Conservation (phyloP, 2,797 vertebrate species). For the Helarctos malayanus region DNA sequence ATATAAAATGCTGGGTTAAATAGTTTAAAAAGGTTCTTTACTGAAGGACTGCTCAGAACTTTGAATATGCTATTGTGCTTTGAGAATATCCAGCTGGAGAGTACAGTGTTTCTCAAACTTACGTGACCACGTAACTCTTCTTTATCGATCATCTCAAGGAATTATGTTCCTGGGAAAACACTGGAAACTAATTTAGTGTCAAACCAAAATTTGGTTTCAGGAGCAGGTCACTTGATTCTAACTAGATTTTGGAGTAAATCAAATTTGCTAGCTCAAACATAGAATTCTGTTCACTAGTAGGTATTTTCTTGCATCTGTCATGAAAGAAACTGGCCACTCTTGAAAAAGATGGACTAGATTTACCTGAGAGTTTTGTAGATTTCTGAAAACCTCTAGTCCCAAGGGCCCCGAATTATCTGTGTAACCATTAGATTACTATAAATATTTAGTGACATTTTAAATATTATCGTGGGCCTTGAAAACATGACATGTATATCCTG, state of each 20-base stretch:
- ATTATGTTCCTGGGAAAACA: conserved; percentile 48
- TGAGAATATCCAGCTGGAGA: background rate
- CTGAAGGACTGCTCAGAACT: background rate
- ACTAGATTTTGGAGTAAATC: conserved; percentile 23
- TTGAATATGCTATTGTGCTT: background rate
- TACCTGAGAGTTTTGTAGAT: background rate
- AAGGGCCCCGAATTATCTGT: background rate
- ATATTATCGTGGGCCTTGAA: conserved; percentile 14
- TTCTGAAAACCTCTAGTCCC: conserved; percentile 22
- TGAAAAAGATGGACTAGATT: background rate
- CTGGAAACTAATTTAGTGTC: background rate
- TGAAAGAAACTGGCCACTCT: background rate
- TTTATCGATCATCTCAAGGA: background rate
- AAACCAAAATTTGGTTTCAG: conserved; percentile 1
- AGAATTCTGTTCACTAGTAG: background rate
- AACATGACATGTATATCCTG: background rate
- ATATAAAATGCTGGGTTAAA: background rate
- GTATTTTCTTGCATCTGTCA: background rate
- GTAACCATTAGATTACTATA: background rate
- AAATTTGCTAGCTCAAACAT: background rate
- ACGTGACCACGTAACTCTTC: background rate
- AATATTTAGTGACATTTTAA: background rate
- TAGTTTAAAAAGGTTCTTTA: background rate
- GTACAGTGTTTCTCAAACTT: background rate
- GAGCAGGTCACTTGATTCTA: conserved; percentile 38